Evolutionary conservation across 1,140 invertebrate genomes (phyloP).

Genomic region (Anastrepha obliqua): DNA sequence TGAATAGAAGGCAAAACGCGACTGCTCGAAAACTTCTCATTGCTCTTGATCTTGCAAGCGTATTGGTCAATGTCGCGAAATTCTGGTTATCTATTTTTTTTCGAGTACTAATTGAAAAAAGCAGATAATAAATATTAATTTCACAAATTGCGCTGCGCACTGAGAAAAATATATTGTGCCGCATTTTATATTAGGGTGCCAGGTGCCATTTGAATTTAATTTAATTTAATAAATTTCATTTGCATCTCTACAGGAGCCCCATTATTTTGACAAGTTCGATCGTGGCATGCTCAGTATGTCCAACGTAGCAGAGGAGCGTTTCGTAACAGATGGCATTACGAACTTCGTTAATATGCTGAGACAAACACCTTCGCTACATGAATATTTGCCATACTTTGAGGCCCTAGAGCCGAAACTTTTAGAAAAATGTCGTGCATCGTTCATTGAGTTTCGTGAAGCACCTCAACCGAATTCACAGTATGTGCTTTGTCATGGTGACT

Average conservation of each 20-base stretch:
- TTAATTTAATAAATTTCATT: not conserved
- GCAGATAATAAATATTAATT: no score
- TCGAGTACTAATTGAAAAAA: no score
- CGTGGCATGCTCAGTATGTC: constrained; percentile 58
- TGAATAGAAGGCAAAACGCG: no score
- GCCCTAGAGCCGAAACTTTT: constrained; percentile 60
- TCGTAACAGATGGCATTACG: constrained; percentile 59
- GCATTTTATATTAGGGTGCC: no score
- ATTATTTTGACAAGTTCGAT: constrained; percentile 57
- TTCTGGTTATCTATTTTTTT: no score
- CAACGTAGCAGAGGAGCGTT: constrained; percentile 25
- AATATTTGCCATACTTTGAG: constrained; percentile 59
- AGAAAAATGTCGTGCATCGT: not conserved
- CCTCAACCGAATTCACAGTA: constrained; percentile 58
- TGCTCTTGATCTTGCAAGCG: no score
- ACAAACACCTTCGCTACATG: not conserved
- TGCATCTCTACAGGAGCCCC: constrained; percentile 56
- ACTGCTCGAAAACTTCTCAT: no score
- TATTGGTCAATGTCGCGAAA: no score
- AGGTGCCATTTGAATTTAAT: no score
- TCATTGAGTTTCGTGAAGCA: constrained; percentile 59
- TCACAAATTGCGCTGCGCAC: no score
- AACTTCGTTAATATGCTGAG: constrained; percentile 61
- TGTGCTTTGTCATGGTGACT: constrained; percentile 66
- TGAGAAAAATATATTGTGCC: no score